Conservation (phyloP, 1,140 invertebrate genomes). For the Limonius californicus region DNA sequence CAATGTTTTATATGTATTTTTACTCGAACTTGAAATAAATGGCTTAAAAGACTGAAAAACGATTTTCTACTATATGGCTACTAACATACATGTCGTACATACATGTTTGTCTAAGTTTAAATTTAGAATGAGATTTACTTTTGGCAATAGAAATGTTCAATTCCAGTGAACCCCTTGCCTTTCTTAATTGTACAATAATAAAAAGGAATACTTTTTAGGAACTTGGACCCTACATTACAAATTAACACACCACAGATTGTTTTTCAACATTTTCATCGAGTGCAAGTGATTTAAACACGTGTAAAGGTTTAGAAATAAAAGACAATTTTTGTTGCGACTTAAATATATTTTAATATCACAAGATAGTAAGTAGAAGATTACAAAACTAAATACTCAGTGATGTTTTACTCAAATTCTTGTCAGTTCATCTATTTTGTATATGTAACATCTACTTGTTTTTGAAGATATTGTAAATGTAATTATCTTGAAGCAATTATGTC, state of each 20-base stretch:
- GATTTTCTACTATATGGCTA: slow-evolving; percentile 39
- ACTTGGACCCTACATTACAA: slow-evolving; percentile 36
- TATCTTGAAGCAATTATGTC: too few species aligned
- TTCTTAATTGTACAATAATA: slow-evolving; percentile 18
- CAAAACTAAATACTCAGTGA: not conserved
- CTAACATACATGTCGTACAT: slow-evolving; percentile 35
- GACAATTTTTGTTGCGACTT: slow-evolving; percentile 29
- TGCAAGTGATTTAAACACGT: slow-evolving; percentile 22
- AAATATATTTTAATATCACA: slow-evolving; percentile 44
- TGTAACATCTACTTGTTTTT: too few species aligned
- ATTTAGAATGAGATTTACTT: slow-evolving; percentile 41
- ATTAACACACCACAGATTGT: slow-evolving; percentile 12
- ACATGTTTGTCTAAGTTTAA: slow-evolving; percentile 17
- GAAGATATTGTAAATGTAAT: too few species aligned
- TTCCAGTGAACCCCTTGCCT: slow-evolving; percentile 38
- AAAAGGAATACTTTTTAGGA: slow-evolving; percentile 28
- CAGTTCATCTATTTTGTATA: too few species aligned
- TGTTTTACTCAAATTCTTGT: too few species aligned
- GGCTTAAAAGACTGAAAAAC: slow-evolving; percentile 16
- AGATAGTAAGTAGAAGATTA: slow-evolving; percentile 15
- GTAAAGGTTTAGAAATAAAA: slow-evolving; percentile 38
- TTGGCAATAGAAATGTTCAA: slow-evolving; percentile 40
- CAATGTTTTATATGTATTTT: not conserved
- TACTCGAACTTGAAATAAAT: slow-evolving; percentile 16
- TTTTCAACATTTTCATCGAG: slow-evolving; percentile 13